A percentile compares a stretch with the other conserved stretches of the same genome.
phyloP scores from a whole-genome alignment of 2,888 invertebrate genomes.

The Agrotis exclamationis region DNA sequence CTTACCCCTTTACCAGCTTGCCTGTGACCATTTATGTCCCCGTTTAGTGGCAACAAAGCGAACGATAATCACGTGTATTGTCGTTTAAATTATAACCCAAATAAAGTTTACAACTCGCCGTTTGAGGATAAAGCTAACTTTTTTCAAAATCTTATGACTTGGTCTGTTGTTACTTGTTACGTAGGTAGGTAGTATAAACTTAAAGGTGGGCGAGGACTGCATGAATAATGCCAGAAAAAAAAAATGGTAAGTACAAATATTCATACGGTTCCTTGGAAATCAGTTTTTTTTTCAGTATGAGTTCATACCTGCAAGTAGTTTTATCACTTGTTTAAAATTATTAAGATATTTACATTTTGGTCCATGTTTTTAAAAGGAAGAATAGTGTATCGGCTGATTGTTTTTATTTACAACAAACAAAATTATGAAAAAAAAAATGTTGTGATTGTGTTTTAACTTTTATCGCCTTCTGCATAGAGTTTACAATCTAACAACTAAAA shows the following conservation, averaged over 20 bases:
- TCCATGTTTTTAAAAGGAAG: not conserved
- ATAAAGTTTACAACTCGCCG: conserved; percentile 71
- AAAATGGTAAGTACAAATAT: not conserved
- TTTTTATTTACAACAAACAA: not conserved
- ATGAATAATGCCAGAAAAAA: not conserved
- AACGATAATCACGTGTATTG: conserved; percentile 80
- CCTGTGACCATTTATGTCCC: conserved; percentile 64
- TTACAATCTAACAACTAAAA: not conserved
- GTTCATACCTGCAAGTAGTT: conserved; percentile 6
- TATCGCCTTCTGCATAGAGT: fast-evolving
- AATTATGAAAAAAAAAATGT: no score
- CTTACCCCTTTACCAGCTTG: conserved; percentile 68
- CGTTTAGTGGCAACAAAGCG: conserved; percentile 76
- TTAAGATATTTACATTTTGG: not conserved
- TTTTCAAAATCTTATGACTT: conserved; percentile 33
- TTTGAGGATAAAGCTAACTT: conserved; percentile 32
- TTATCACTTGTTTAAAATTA: not conserved
- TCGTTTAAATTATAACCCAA: conserved; percentile 73
- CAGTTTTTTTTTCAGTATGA: not conserved
- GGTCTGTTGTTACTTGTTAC: conserved; percentile 13
- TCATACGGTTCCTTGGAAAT: not conserved
- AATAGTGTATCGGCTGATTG: no score
- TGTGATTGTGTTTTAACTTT: not conserved
- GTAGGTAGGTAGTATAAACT: conserved; percentile 6
- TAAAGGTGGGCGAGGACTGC: conserved; percentile 26